These are phyloP conservation scores for Cyprinodon diabolis DNA, from an alignment of 2,797 vertebrate species.

Conservation along the genomic window DNA sequence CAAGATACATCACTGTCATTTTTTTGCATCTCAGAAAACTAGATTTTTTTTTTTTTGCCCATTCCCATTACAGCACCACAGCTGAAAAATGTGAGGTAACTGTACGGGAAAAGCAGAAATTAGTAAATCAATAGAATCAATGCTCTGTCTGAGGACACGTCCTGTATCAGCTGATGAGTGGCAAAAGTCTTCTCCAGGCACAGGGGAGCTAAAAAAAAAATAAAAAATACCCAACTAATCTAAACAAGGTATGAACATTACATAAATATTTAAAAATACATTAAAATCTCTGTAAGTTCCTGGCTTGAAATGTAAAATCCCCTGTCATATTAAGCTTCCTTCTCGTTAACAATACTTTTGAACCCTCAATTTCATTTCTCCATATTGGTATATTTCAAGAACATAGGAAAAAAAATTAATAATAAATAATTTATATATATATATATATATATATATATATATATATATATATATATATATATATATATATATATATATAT, in stretches of 20 bases:
- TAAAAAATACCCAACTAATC: conserved; percentile 21
- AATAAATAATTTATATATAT: no score
- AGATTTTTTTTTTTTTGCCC: background rate
- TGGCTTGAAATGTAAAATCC: conserved; percentile 4
- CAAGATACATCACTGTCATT: conserved; percentile 2
- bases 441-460: no score
- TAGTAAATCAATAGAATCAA: conserved; percentile 82
- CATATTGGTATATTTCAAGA: no score
- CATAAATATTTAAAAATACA: conserved; percentile 18
- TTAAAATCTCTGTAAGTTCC: conserved; percentile 65
- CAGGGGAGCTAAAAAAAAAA: conserved; percentile 19
- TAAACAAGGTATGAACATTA: conserved; percentile 12
- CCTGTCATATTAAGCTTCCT: conserved; percentile 11
- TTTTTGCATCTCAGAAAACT: conserved; percentile 13
- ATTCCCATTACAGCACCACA: conserved; percentile 47
- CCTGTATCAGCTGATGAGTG: conserved; percentile 81
- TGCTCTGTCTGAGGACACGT: conserved; percentile 78
- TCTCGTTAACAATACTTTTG: background rate
- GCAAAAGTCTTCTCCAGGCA: conserved; percentile 73
- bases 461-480: no score
- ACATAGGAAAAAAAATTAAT: background rate
- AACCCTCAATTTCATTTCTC: background rate
- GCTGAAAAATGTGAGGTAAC: conserved; percentile 69
- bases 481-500: no score
- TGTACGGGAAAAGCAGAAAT: conserved; percentile 56